phyloP scores from a whole-genome alignment of 2,113 vertebrate species.

The Proteles cristata region DNA sequence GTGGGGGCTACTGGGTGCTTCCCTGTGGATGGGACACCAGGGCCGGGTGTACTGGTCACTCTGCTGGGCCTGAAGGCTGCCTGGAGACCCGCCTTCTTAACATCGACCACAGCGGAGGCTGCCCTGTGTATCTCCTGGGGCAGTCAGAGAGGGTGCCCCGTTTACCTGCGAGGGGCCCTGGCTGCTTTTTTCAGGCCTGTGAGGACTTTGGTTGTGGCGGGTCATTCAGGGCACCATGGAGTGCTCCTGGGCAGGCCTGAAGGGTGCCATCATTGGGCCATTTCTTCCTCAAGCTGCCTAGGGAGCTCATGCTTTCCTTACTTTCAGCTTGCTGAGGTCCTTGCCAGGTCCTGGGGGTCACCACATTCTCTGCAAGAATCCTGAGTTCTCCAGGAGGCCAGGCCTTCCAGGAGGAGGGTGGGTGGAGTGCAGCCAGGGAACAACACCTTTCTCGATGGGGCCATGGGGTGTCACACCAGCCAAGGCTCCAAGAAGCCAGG shows the following conservation, averaged over 20 bases:
- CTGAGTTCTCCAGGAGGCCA: constrained; percentile 91
- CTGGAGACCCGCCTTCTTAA: constrained; percentile 20
- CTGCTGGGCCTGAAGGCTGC: neutral
- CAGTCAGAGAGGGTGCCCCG: neutral
- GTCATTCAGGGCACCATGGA: constrained; percentile 85
- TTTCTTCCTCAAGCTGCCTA: constrained; percentile 64
- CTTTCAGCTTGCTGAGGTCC: constrained; percentile 88
- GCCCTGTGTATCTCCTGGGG: constrained; percentile 80
- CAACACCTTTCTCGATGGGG: constrained; percentile 89
- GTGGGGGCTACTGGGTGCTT: constrained; percentile 82
- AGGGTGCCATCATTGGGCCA: accelerated
- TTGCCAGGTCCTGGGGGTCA: constrained; percentile 88
- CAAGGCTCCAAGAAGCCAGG: constrained; percentile 88
- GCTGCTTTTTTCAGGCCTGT: constrained; percentile 85
- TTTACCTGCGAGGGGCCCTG: constrained; percentile 68
- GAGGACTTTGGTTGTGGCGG: constrained; percentile 82
- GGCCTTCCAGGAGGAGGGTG: constrained; percentile 89
- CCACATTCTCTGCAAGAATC: constrained; percentile 89
- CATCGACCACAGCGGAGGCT: accelerated
- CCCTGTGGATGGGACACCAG: neutral
- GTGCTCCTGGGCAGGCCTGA: constrained; percentile 80
- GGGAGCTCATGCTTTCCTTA: constrained; percentile 88
- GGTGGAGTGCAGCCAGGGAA: constrained; percentile 93
- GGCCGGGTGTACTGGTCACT: neutral
- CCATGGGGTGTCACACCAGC: constrained; percentile 92